phyloP scores from a whole-genome alignment of 1,140 invertebrate species.

The Dreissena polymorpha region DNA sequence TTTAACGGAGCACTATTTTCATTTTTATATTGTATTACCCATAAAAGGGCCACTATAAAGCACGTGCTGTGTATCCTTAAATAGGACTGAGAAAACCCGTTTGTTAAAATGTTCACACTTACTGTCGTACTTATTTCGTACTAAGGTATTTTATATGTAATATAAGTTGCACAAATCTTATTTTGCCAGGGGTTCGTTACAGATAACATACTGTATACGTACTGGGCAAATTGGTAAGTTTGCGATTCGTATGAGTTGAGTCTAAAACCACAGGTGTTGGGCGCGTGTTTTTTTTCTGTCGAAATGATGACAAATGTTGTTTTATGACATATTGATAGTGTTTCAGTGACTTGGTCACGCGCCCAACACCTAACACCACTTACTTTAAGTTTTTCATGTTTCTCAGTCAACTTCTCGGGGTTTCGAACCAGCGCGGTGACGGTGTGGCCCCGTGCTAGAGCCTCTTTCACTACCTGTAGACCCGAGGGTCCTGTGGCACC shows the following conservation, averaged over 20 bases:
- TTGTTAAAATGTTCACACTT: not conserved
- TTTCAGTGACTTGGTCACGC: no score
- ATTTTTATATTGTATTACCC: no score
- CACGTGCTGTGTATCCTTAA: no score
- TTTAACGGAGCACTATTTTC: no score
- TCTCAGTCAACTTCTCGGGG: conserved; percentile 68
- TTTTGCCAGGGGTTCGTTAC: not conserved
- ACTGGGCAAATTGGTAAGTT: not conserved
- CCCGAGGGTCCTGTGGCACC: conserved; percentile 79
- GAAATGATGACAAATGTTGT: no score
- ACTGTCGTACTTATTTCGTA: not conserved
- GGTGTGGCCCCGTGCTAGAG: conserved; percentile 70
- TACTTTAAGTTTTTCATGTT: conserved; percentile 74
- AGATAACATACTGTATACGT: not conserved
- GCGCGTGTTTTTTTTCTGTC: no score
- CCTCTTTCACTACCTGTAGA: conserved; percentile 72
- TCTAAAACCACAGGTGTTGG: no score
- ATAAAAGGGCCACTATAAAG: no score
- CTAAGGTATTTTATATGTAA: not conserved
- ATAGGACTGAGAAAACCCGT: no score
- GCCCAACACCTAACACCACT: conserved; percentile 17
- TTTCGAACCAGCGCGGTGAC: conserved; percentile 76
- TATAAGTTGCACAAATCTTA: not conserved
- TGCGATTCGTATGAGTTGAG: not conserved
- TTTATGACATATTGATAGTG: no score